Base-by-base conservation (phyloP, 2,113 vertebrate species). In the Petroica traversi region DNA sequence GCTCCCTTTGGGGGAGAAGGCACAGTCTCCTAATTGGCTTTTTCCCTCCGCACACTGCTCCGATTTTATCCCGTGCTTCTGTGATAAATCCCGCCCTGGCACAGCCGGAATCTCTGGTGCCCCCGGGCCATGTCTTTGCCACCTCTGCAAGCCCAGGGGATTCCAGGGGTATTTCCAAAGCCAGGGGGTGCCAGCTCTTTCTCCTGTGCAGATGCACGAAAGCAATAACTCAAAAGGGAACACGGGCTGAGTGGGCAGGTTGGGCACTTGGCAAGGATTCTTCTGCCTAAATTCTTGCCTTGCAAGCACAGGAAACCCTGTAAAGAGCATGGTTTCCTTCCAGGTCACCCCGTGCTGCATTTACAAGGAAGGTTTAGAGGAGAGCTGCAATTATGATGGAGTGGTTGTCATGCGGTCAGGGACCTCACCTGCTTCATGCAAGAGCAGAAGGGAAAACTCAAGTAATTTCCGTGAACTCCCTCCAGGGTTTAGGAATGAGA, bases 381-480 rank as follows among this genome's bases (percentile, higher is more conserved):
- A 55, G 17, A 88, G 49, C 78, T 95, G 25, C 81, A 59, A 36
- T 85, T 88, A 83, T 9, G 34, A 83, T 76, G 81, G 58, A 85
- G 58, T 15, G 67, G 36, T 33, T 88, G 67, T 75, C 33, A 3
- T 23, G 41, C 4, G 19, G 74, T 74, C 80, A 75, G 48, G 68
- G 63, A 89, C 55, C 55, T 89, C 85, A 48, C 58, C 45, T 80
- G 33, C 69, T 62, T 74, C 67, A 7, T 17, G 34, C 49, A 41
- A 71, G 54, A 80, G 22, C 67, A 69, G 41, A 72, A 89, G 57
- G 40, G 74, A 92, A 94, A 88, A 64, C 75, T 88, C 81, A 62
- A 34, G 48, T 62, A n/a, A 73, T 87, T 88, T 89, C 87, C 75
- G 14, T 88, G 67, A 88, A 66, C 24, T 79, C 57, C n/a, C 49